A percentile compares a stretch with the other conserved stretches of the same genome.
These are phyloP conservation scores for Melinaea marsaeus DNA, from an alignment of 2,888 invertebrate species.

Conservation along the genomic window DNA sequence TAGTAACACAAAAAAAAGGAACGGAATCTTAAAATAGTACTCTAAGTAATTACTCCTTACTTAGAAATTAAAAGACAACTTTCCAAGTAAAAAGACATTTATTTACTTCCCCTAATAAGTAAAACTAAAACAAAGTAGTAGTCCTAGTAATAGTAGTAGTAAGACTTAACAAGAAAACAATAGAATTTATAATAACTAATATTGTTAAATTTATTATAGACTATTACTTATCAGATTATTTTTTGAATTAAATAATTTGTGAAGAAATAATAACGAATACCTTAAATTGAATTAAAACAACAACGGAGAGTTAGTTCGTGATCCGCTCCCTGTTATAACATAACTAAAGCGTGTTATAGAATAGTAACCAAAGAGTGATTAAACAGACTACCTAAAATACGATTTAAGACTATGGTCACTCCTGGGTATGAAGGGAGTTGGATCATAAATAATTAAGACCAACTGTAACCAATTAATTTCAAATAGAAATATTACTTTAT, in stretches of 20 bases:
- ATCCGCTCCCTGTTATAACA: too few species aligned
- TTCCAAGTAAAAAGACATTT: slow-evolving; percentile 42
- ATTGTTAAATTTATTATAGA: too few species aligned
- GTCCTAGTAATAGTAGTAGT: too few species aligned
- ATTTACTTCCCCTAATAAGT: slow-evolving; percentile 40
- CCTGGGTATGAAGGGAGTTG: slow-evolving; percentile 7
- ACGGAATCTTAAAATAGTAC: slow-evolving; percentile 14
- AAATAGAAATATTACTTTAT: too few species aligned
- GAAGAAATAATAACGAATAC: too few species aligned
- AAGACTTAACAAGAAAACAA: neutral
- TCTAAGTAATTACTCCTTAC: slow-evolving; percentile 30
- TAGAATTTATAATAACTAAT: too few species aligned
- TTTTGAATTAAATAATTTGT: too few species aligned
- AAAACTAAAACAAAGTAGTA: slow-evolving; percentile 4
- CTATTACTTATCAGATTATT: too few species aligned
- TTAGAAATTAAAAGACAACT: slow-evolving; percentile 50
- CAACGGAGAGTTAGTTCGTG: neutral
- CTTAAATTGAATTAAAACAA: too few species aligned
- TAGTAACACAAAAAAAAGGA: neutral
- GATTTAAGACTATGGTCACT: slow-evolving; percentile 7
- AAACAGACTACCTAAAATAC: slow-evolving; percentile 3
- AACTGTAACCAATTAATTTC: too few species aligned
- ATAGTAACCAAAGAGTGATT: neutral
- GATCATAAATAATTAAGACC: slow-evolving; percentile 11
- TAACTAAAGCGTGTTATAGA: neutral